These are phyloP conservation scores for Melierax canorus DNA, from an alignment of 2,113 vertebrate species.

Conservation along the genomic window DNA sequence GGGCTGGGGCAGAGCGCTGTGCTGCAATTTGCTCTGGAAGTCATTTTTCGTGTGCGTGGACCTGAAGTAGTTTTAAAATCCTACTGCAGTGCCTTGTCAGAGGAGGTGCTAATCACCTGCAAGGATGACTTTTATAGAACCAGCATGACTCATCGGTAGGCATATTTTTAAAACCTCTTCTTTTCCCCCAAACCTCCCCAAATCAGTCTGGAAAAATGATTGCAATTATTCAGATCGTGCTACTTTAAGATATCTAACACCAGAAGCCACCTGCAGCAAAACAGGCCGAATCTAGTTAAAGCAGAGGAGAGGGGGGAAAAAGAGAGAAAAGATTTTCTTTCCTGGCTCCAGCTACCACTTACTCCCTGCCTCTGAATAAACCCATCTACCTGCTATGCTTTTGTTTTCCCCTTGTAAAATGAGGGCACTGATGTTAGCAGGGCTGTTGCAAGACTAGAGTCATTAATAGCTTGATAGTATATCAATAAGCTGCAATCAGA, in stretches of 20 bases:
- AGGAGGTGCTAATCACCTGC: slow-evolving; percentile 59
- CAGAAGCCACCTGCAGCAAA: slow-evolving; percentile 33
- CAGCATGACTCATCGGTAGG: slow-evolving; percentile 54
- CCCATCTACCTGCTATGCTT: neutral
- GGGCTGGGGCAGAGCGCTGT: neutral
- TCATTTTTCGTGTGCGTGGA: neutral
- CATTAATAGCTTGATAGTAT: neutral
- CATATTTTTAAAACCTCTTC: slow-evolving; percentile 57
- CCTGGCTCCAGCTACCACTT: neutral
- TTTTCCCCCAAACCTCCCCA: slow-evolving; percentile 39
- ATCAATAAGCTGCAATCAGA: neutral
- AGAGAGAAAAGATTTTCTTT: neutral
- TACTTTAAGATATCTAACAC: neutral
- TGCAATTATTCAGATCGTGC: slow-evolving; percentile 55
- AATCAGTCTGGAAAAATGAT: slow-evolving; percentile 47
- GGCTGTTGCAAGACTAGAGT: neutral
- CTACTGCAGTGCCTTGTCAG: slow-evolving; percentile 22
- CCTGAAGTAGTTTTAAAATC: slow-evolving; percentile 39
- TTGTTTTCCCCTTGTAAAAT: neutral
- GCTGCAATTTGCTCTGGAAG: neutral
- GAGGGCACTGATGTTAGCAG: neutral
- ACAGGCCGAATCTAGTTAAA: neutral
- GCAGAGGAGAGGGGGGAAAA: neutral
- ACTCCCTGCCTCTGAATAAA: neutral
- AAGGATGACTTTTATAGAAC: slow-evolving; percentile 42